Conservation (phyloP, 2,888 invertebrate genomes). For the Exephanes ischioxanthus region DNA sequence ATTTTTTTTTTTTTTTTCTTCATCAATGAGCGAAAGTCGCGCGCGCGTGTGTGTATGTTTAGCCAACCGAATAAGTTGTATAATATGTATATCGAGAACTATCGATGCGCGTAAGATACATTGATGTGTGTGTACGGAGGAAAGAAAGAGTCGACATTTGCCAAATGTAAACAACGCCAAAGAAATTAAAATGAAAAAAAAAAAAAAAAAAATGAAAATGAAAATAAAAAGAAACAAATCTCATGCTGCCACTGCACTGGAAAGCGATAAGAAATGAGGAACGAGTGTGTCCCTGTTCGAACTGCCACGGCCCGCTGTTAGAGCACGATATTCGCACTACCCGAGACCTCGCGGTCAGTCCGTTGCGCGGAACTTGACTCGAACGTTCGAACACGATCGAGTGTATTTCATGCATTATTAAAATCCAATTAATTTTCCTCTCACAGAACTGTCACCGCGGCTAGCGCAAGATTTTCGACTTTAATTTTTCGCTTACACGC, state of each 20-base stretch:
- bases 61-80: slow-evolving; percentile 40
- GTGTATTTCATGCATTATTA: slow-evolving; percentile 1
- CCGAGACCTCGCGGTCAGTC: slow-evolving; percentile 9
- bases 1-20: slow-evolving; percentile 7
- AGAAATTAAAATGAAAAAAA: slow-evolving; percentile 17
- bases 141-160: slow-evolving; percentile 45
- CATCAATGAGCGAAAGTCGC: slow-evolving; percentile 31
- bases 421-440: not conserved
- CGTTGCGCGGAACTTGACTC: slow-evolving; percentile 7
- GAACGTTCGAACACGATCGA: slow-evolving; percentile 5
- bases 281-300: slow-evolving; percentile 31
- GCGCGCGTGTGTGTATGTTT: not conserved
- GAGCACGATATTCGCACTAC: slow-evolving; percentile 22
- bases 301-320: slow-evolving; percentile 26
- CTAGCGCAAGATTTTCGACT: slow-evolving; percentile 19
- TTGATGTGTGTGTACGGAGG: slow-evolving; percentile 33
- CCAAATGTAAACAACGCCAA: slow-evolving; percentile 60
- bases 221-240: slow-evolving; percentile 22
- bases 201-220: not conserved
- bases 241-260: slow-evolving; percentile 51
- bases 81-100: slow-evolving; percentile 26
- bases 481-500: slow-evolving; percentile 25
- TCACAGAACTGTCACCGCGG: not conserved
- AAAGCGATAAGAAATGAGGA: slow-evolving; percentile 39
- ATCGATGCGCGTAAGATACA: slow-evolving; percentile 26